Conservation (phyloP, 1,140 invertebrate species). For the Drosophila orena region DNA sequence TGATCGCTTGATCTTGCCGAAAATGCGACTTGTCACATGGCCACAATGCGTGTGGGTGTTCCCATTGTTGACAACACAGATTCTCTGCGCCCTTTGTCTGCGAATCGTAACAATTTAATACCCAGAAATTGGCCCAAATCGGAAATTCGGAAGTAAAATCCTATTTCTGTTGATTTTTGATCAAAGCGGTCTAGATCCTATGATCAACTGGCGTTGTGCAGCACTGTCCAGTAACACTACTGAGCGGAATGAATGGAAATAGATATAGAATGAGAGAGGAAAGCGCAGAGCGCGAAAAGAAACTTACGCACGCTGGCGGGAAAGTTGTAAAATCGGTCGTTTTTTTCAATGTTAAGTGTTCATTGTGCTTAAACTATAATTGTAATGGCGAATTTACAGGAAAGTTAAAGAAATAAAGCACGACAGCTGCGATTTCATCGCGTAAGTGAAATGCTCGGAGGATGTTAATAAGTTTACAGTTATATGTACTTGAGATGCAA, state of each 20-base stretch:
- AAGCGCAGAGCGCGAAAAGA: slow-evolving; percentile 19
- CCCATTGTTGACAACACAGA: slow-evolving; percentile 57
- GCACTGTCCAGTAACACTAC: slow-evolving; percentile 31
- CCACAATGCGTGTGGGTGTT: slow-evolving; percentile 76
- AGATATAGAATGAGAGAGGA: neutral
- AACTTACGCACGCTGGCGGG: slow-evolving; percentile 43
- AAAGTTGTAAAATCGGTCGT: slow-evolving; percentile 3
- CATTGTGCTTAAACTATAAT: slow-evolving; percentile 24
- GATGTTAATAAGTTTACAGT: slow-evolving; percentile 9
- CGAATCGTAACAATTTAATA: slow-evolving; percentile 68
- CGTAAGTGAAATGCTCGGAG: slow-evolving; percentile 18
- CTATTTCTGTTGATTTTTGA: slow-evolving; percentile 13
- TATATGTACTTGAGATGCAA: neutral
- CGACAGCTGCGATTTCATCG: slow-evolving; percentile 6
- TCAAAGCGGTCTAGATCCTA: neutral
- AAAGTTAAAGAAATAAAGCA: neutral
- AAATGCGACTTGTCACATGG: slow-evolving; percentile 63
- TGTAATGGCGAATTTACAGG: slow-evolving; percentile 11
- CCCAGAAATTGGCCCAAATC: slow-evolving; percentile 56
- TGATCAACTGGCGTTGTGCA: neutral
- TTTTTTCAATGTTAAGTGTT: slow-evolving; percentile 40
- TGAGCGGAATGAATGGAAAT: neutral
- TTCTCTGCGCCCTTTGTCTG: slow-evolving; percentile 31
- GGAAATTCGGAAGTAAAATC: slow-evolving; percentile 67
- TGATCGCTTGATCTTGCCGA: slow-evolving; percentile 70